phyloP scores from a whole-genome alignment of 2,113 vertebrate genomes.

The Bungarus multicinctus region DNA sequence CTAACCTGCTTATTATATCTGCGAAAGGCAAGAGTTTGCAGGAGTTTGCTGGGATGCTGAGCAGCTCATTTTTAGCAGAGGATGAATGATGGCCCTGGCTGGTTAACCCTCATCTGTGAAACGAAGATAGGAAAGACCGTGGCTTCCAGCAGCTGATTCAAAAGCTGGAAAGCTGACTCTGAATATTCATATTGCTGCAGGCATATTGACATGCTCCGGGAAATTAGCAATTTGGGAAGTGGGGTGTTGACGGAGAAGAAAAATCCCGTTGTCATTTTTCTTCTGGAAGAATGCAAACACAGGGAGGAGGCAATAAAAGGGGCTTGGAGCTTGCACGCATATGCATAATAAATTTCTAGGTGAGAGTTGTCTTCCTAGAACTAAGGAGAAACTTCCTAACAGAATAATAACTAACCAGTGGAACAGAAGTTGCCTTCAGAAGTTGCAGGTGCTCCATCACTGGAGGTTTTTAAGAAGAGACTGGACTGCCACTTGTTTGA shows the following conservation, averaged over 20 bases:
- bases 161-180: background rate
- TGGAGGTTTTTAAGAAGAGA: background rate
- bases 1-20: background rate
- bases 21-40: background rate
- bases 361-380: background rate
- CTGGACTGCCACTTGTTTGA: background rate
- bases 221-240: too few relatives aligned
- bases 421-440: background rate
- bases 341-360: background rate
- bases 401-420: background rate
- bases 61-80: background rate
- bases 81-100: background rate
- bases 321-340: background rate
- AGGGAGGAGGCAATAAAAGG: background rate
- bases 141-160: background rate
- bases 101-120: background rate
- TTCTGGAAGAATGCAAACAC: background rate
- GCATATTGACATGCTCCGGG: background rate
- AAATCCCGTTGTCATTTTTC: background rate
- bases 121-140: background rate
- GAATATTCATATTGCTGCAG: conserved; percentile 3
- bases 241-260: background rate
- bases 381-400: background rate
- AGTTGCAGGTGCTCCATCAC: background rate
- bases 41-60: background rate